Evolutionary conservation across 2,888 invertebrate species (phyloP).

Genomic region (Tinea semifulvella): DNA sequence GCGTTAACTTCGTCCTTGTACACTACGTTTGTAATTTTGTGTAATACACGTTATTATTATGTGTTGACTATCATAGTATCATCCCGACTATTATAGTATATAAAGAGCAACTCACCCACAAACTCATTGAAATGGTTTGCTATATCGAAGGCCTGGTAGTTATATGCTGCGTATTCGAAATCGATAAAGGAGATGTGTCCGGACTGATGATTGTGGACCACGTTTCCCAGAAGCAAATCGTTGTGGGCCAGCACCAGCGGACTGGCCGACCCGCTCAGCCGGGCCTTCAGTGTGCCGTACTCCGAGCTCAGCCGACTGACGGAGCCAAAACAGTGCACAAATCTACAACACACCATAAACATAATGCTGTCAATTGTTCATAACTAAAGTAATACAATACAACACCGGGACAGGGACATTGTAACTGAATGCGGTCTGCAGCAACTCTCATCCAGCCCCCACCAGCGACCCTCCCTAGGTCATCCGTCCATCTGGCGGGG

Average conservation of each 20-base stretch:
- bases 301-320: conserved; percentile 75
- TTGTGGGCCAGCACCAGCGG: conserved; percentile 96
- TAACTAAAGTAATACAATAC: neutral
- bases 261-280: conserved; percentile 71
- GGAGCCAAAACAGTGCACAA: conserved; percentile 71
- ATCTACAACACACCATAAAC: conserved; percentile 63
- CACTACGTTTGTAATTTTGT: too few species aligned
- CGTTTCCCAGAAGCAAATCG: conserved; percentile 94
- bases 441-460: too few species aligned
- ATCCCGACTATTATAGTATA: too few species aligned
- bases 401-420: neutral
- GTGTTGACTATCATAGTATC: too few species aligned
- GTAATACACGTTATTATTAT: too few species aligned
- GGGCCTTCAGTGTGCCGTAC: conserved; percentile 70
- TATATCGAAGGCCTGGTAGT: conserved; percentile 96
- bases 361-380: neutral
- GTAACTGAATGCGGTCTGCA: too few species aligned
- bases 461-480: too few species aligned
- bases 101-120: conserved; percentile 74
- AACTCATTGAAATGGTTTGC: conserved; percentile 98
- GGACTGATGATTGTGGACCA: conserved; percentile 80
- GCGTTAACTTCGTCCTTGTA: too few species aligned
- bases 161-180: conserved; percentile 94
- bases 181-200: conserved; percentile 90
- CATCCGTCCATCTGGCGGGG: too few species aligned